These are phyloP conservation scores for Probosciger aterrimus DNA, from an alignment of 2,113 vertebrate genomes.

Conservation along the genomic window DNA sequence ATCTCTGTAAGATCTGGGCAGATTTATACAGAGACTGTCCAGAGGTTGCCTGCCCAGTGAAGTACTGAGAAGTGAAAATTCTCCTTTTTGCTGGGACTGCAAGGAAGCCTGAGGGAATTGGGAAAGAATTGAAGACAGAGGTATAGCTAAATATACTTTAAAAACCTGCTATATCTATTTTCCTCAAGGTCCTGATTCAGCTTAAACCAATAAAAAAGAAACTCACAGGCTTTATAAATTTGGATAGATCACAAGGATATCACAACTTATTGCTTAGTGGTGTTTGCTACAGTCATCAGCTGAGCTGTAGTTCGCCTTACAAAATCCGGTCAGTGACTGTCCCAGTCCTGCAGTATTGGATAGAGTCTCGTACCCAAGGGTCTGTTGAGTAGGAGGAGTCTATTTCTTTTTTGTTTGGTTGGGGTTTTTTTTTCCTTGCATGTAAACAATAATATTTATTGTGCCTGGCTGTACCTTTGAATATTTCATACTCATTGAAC, in stretches of 20 bases:
- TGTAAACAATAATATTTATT: neutral
- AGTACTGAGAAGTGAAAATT: neutral
- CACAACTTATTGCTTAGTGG: neutral
- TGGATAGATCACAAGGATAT: neutral
- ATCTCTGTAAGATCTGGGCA: neutral
- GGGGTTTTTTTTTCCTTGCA: neutral
- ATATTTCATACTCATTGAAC: neutral
- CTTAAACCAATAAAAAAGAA: neutral
- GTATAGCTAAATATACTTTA: neutral
- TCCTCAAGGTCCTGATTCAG: neutral
- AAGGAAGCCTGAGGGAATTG: neutral
- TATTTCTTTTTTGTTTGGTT: neutral
- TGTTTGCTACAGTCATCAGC: neutral
- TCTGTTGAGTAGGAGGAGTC: neutral
- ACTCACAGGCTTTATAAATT: neutral
- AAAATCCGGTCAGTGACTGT: neutral
- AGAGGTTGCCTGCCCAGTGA: neutral
- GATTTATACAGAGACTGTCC: neutral
- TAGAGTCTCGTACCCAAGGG: neutral
- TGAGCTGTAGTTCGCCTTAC: neutral
- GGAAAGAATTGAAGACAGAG: neutral
- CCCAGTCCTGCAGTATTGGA: neutral
- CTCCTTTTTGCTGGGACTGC: neutral
- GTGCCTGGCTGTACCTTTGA: neutral
- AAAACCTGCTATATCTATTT: rapidly evolving